Conservation (phyloP, 1,140 invertebrate species). For the Dolichoris vasculosae region DNA sequence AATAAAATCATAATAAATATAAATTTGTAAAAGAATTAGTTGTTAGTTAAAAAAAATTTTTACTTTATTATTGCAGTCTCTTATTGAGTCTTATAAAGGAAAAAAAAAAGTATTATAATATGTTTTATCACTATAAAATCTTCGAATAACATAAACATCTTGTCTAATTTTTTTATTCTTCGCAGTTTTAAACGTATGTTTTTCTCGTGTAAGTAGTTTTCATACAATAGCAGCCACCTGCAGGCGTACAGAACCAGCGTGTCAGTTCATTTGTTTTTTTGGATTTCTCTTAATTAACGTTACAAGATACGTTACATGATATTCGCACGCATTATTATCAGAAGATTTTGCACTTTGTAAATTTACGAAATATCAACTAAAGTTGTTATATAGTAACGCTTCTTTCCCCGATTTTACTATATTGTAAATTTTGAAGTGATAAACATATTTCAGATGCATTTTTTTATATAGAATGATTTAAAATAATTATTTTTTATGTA, state of each 20-base stretch:
- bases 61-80: neutral
- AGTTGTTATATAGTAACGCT: neutral
- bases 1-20: neutral
- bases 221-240: neutral
- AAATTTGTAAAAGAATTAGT: neutral
- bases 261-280: slow-evolving; percentile 3
- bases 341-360: neutral
- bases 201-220: slow-evolving; percentile 6
- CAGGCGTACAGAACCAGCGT: neutral
- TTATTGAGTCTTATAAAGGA: neutral
- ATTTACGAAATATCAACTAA: too few relatives aligned
- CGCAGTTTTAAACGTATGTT: neutral
- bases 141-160: neutral
- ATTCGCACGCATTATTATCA: slow-evolving; percentile 12
- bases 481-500: neutral
- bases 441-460: neutral
- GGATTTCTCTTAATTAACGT: slow-evolving; percentile 11
- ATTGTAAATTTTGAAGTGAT: neutral
- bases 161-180: neutral
- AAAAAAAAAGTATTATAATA: neutral
- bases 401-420: neutral
- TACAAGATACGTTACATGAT: neutral
- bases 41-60: neutral
- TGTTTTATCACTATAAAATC: neutral
- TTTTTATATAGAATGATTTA: too few relatives aligned